A percentile compares a stretch with the other conserved stretches of the same genome.
Conservation (phyloP, 2,113 vertebrate species). For the Geothlypis trichas region DNA sequence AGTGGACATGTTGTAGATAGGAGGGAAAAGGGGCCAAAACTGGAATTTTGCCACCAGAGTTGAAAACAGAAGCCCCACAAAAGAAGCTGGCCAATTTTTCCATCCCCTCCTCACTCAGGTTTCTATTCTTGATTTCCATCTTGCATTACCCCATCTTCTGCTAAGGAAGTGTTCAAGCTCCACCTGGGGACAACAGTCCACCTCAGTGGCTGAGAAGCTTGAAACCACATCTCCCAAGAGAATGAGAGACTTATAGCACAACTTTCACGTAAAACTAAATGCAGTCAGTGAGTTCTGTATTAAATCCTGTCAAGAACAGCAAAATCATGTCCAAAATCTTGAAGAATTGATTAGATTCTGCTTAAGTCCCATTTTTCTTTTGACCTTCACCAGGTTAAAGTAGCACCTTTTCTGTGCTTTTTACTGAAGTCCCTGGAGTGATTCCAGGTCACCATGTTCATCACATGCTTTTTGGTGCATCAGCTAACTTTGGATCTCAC, state of each 20-base stretch:
- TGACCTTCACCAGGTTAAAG: background rate
- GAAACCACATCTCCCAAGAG: background rate
- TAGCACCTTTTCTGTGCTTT: background rate
- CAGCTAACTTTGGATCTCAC: background rate
- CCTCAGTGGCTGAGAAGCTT: background rate
- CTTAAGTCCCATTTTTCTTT: background rate
- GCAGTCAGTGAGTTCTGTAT: background rate
- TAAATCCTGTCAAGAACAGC: background rate
- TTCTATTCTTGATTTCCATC: background rate
- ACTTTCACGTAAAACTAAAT: background rate
- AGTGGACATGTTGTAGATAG: fast-evolving
- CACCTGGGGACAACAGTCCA: background rate
- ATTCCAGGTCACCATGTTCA: background rate
- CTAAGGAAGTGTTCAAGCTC: background rate
- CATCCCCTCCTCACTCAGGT: background rate
- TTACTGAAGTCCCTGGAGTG: background rate
- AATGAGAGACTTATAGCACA: background rate
- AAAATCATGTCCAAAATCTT: background rate
- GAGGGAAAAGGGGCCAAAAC: background rate
- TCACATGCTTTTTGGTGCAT: background rate
- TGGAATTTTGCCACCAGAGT: background rate
- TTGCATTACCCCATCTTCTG: background rate
- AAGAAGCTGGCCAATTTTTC: background rate
- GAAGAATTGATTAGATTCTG: background rate
- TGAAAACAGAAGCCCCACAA: background rate